These are phyloP conservation scores for Anomalospiza imberbis DNA, from an alignment of 2,797 vertebrate genomes.

Conservation along the genomic window DNA sequence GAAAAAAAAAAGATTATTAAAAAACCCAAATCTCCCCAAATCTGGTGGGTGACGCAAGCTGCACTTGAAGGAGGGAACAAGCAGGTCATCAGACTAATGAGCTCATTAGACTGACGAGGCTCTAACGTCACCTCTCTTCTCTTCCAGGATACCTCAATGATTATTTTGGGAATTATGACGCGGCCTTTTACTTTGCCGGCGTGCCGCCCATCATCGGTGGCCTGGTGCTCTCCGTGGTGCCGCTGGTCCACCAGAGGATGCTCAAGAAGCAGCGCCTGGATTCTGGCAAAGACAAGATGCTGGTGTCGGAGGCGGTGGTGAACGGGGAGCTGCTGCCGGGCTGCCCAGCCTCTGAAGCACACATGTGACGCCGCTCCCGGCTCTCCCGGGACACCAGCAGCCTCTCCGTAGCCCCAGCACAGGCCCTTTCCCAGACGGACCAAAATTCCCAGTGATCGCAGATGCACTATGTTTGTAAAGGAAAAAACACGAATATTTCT, in stretches of 20 bases:
- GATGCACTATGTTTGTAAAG: constrained; percentile 32
- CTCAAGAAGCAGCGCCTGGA: constrained; percentile 79
- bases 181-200: constrained; percentile 94
- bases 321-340: constrained; percentile 93
- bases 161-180: constrained; percentile 84
- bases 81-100: neutral
- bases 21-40: neutral
- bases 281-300: constrained; percentile 86
- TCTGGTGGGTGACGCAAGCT: neutral
- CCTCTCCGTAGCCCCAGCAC: constrained; percentile 51
- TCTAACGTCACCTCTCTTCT: neutral
- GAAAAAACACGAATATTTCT: neutral
- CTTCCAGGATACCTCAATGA: constrained; percentile 86
- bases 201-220: constrained; percentile 91
- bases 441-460: neutral
- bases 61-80: neutral
- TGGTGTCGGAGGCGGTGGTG: constrained; percentile 78
- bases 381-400: constrained; percentile 63
- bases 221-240: constrained; percentile 90
- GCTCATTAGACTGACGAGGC: neutral
- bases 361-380: constrained; percentile 75
- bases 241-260: constrained; percentile 84
- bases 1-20: neutral
- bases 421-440: constrained; percentile 16
- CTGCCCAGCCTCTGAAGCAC: constrained; percentile 86